phyloP scores from a whole-genome alignment of 2,797 vertebrate genomes.

The Gallinago solitaria region DNA sequence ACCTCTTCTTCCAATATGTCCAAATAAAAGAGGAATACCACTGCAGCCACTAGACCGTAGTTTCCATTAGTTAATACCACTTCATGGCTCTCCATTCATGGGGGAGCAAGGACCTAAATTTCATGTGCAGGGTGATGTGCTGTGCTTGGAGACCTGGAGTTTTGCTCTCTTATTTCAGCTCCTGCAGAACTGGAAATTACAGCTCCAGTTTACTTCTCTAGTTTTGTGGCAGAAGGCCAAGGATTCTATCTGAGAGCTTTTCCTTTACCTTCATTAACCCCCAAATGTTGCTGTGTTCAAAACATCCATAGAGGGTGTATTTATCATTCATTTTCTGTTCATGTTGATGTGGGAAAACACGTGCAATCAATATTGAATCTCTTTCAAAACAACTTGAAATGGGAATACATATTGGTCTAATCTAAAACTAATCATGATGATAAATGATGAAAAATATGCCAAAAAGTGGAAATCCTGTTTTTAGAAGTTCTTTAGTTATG shows the following conservation, averaged over 20 bases:
- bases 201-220: constrained; percentile 2
- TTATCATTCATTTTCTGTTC: constrained; percentile 63
- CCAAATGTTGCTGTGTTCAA: constrained; percentile 48
- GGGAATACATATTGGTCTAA: constrained; percentile 53
- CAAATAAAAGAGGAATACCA: background rate
- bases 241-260: constrained; percentile 40
- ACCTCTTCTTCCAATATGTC: constrained; percentile 30
- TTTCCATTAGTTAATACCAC: background rate
- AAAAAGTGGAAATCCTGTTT: constrained; percentile 31
- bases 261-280: constrained; percentile 69
- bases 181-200: constrained; percentile 20
- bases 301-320: constrained; percentile 35
- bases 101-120: background rate
- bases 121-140: background rate
- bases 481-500: background rate
- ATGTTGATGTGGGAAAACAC: constrained; percentile 66
- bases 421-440: constrained; percentile 59
- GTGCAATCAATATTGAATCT: constrained; percentile 59
- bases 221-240: constrained; percentile 61
- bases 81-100: background rate
- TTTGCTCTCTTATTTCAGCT: background rate
- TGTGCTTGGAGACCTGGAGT: background rate
- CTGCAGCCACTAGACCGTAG: background rate
- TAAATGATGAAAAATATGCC: constrained; percentile 52
- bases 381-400: constrained; percentile 60